These are phyloP conservation scores for Pao palembangensis DNA, from an alignment of 2,113 vertebrate species.

Conservation along the genomic window DNA sequence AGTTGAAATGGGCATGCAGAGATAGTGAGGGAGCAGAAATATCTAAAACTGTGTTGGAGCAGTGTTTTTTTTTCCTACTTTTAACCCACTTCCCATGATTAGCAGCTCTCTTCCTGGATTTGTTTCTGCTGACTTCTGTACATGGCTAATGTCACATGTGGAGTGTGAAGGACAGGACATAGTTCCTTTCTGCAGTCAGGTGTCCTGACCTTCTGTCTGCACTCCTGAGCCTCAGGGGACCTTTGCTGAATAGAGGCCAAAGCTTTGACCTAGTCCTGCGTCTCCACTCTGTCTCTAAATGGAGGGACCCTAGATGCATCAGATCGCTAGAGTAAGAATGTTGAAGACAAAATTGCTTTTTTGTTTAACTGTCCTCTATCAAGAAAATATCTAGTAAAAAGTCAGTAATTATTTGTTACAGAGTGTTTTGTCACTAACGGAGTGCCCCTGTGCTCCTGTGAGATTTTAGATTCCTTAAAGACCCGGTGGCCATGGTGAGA, in stretches of 20 bases:
- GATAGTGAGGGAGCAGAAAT: background rate
- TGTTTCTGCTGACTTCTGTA: background rate
- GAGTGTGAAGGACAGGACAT: conserved; percentile 58
- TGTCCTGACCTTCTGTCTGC: conserved; percentile 66
- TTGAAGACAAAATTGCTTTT: conserved; percentile 8
- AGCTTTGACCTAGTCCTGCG: conserved; percentile 63
- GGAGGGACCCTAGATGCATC: conserved; percentile 44
- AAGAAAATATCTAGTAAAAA: background rate
- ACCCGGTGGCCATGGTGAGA: conserved; percentile 51
- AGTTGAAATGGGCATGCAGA: conserved; percentile 3
- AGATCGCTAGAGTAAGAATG: conserved; percentile 34
- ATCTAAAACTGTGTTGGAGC: background rate
- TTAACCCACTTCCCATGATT: too few species aligned
- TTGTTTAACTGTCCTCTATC: background rate
- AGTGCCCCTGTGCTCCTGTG: conserved; percentile 35
- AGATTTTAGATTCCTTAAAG: conserved; percentile 47
- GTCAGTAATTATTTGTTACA: conserved; percentile 3
- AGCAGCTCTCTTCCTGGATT: background rate
- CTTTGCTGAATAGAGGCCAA: conserved; percentile 63
- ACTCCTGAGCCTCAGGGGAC: conserved; percentile 46
- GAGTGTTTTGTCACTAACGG: conserved; percentile 31
- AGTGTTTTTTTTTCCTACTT: too few species aligned
- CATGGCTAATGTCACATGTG: conserved; percentile 28
- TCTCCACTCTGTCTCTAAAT: conserved; percentile 53
- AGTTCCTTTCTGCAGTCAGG: conserved; percentile 56